phyloP scores from a whole-genome alignment of 2,113 vertebrate species.

The Alligator mississippiensis region DNA sequence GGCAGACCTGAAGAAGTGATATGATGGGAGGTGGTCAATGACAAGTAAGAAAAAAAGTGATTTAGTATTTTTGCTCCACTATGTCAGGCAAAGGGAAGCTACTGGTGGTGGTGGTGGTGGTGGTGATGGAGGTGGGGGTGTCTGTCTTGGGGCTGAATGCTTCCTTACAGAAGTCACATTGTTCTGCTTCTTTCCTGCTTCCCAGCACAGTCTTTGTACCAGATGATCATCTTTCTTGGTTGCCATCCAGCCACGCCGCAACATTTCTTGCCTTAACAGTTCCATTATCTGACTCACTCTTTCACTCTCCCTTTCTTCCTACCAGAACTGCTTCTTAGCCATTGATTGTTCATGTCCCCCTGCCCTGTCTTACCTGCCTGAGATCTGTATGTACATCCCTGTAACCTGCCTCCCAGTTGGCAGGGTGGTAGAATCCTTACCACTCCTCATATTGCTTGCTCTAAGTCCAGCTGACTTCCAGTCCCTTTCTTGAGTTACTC shows the following conservation, averaged over 20 bases:
- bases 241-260: not conserved
- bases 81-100: not conserved
- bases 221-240: not conserved
- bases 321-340: not conserved
- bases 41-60: slow-evolving; percentile 4
- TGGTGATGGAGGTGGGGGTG: no score
- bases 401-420: not conserved
- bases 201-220: not conserved
- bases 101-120: no score
- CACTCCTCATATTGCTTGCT: not conserved
- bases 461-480: not conserved
- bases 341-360: not conserved
- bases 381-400: not conserved
- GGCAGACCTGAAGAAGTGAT: not conserved
- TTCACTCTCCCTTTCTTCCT: not conserved
- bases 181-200: not conserved
- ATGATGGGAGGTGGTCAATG: not conserved
- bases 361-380: rapidly evolving
- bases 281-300: not conserved
- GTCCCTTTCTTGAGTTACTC: not conserved
- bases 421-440: not conserved
- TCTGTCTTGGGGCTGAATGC: no score
- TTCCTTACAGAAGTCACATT: not conserved
- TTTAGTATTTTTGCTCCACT: slow-evolving; percentile 5
- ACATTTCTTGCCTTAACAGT: not conserved